Base-by-base conservation (phyloP, 2,113 vertebrate genomes). In the Psephotus haematonotus region DNA sequence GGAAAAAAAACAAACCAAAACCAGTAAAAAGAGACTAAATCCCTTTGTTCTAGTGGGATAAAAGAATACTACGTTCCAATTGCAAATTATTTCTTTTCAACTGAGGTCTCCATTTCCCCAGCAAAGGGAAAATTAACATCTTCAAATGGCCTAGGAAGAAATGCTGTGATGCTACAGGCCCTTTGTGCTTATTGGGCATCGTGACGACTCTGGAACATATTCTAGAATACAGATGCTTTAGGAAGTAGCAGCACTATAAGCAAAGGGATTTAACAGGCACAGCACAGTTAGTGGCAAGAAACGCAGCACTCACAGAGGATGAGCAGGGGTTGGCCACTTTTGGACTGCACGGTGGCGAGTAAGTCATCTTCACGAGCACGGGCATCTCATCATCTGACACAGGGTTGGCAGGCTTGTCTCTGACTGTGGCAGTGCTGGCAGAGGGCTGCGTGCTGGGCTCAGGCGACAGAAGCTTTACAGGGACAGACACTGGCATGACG, bases 401-500 rank as follows among this genome's bases (percentile, higher is more conserved):
- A 75, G 97, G 97, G 97, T 70, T 98, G 98, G 97, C 95, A 92
- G 98, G 98, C 98, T 98, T 98, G 96, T 98, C 98, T 98, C 96
- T 98, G 96, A 96, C 92, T 94, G 97, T 96, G 81, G 96, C 96
- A 97, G 96, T 88, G 98, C 82, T 98, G 98, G 97, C 92, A 97
- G 96, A 97, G 88, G 97, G 97, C 98, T 98, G 98, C 39, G 96
- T 95, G 97, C 97, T 97, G 97, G 98, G 98, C 97, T 97, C 98
- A 33, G 98, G 96, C 20, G 96, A 98, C 93, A 97, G 98, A 98
- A 98, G 98, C 98, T 98, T 98, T 97, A 99, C 98, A 97, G 98
- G 98, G 97, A 99, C 98, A 98, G 99, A 99, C 93, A 99, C 99
- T 71, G 99, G 99, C 98, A 99, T 98, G 97, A 99, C 97, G 98